Evolutionary conservation across 2,888 invertebrate species (phyloP).

Genomic region (Kryphioiulus occultus): DNA sequence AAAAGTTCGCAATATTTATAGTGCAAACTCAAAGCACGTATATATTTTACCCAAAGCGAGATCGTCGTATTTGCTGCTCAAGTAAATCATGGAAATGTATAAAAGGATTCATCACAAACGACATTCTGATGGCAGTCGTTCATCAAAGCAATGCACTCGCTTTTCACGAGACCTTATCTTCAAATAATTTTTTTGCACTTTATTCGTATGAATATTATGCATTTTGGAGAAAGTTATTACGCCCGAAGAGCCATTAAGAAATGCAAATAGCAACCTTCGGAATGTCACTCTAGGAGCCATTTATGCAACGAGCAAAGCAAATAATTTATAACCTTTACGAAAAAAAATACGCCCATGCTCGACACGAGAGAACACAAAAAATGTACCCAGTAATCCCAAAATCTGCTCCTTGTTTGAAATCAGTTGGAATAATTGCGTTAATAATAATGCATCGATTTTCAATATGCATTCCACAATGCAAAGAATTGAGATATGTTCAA

Average conservation of each 20-base stretch:
- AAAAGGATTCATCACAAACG: conserved; percentile 35
- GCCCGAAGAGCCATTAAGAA: conserved; percentile 24
- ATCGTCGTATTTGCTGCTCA: neutral
- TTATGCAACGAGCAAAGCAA: neutral
- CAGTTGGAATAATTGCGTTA: no score
- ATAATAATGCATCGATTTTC: no score
- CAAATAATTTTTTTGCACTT: conserved; percentile 36
- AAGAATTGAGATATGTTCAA: no score
- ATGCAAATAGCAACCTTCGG: neutral
- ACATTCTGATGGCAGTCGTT: conserved; percentile 32
- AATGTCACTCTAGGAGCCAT: neutral
- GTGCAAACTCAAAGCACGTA: neutral
- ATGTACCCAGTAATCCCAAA: no score
- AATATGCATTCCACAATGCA: no score
- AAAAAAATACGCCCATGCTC: neutral
- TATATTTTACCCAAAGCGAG: neutral
- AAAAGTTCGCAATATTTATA: neutral
- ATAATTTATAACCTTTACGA: neutral
- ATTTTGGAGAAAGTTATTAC: neutral
- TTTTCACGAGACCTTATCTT: neutral
- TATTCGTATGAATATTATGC: conserved; percentile 27
- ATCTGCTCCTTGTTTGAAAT: no score
- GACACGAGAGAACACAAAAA: neutral
- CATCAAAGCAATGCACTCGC: conserved; percentile 33
- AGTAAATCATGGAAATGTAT: conserved; percentile 20